These are phyloP conservation scores for Chesias legatella DNA, from an alignment of 2,888 invertebrate genomes.

Conservation along the genomic window DNA sequence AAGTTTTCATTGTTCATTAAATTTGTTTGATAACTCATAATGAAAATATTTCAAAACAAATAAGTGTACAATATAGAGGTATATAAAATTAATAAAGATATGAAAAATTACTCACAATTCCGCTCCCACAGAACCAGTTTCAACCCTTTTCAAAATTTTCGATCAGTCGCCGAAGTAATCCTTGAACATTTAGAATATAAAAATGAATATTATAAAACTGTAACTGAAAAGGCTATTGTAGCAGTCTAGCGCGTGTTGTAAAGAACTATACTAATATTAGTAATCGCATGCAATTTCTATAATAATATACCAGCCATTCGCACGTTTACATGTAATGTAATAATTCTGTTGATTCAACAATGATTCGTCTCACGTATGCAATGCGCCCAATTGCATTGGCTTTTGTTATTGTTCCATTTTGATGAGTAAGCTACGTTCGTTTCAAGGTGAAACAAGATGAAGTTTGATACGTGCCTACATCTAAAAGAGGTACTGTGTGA, in stretches of 20 bases:
- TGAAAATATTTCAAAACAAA: too few relatives aligned
- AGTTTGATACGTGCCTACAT: background rate
- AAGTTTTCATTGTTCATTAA: too few relatives aligned
- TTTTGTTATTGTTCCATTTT: constrained; percentile 34
- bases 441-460: constrained; percentile 30
- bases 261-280: constrained; percentile 28
- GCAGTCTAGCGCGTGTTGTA: constrained; percentile 29
- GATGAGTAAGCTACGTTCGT: constrained; percentile 31
- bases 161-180: too few relatives aligned
- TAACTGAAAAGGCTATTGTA: background rate
- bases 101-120: too few relatives aligned
- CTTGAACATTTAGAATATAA: too few relatives aligned
- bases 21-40: too few relatives aligned
- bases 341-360: constrained; percentile 71
- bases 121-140: too few relatives aligned
- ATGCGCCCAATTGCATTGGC: constrained; percentile 37
- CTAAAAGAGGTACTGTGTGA: too few relatives aligned
- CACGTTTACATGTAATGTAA: constrained; percentile 61
- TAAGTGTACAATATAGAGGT: too few relatives aligned
- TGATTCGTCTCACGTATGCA: constrained; percentile 66
- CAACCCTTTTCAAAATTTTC: too few relatives aligned
- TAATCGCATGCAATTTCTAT: constrained; percentile 21
- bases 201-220: too few relatives aligned
- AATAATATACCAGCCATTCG: constrained; percentile 31
- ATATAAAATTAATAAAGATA: too few relatives aligned